Conservation (phyloP, 2,888 invertebrate species). For the Cecidostiba fungosa region DNA sequence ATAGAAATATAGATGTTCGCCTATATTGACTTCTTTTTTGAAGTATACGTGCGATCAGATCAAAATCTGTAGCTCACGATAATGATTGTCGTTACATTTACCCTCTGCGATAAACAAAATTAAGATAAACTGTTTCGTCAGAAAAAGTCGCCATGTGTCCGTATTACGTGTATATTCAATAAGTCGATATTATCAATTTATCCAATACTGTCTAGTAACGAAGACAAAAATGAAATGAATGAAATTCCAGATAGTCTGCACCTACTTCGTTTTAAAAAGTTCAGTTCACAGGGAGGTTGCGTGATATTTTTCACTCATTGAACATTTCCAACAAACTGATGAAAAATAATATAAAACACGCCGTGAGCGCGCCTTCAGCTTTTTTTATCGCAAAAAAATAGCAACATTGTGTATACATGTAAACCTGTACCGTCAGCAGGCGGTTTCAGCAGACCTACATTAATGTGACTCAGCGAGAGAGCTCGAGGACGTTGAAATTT, state of each 20-base stretch:
- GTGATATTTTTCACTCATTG: too few relatives aligned
- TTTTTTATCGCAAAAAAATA: too few relatives aligned
- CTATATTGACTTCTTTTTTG: background rate
- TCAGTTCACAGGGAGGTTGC: too few relatives aligned
- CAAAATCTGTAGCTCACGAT: background rate
- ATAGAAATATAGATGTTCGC: too few relatives aligned
- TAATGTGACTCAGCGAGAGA: background rate
- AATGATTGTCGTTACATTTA: background rate
- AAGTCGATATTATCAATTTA: too few relatives aligned
- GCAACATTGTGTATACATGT: background rate
- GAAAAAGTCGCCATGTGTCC: background rate
- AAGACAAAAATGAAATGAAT: too few relatives aligned
- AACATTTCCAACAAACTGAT: too few relatives aligned
- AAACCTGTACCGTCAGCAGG: background rate
- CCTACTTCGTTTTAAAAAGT: too few relatives aligned
- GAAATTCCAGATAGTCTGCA: too few relatives aligned
- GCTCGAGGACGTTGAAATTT: background rate
- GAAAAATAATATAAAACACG: too few relatives aligned
- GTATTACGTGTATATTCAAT: background rate
- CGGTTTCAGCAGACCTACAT: conserved; percentile 16
- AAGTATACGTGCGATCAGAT: background rate
- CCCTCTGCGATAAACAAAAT: background rate
- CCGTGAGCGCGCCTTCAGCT: too few relatives aligned
- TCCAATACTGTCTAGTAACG: background rate
- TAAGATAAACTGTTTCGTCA: background rate